Percentiles rank a stretch among this genome's conserved stretches.
Evolutionary conservation across 2,797 vertebrate species (phyloP).

Genomic region (Spinibarbus caldwelli): DNA sequence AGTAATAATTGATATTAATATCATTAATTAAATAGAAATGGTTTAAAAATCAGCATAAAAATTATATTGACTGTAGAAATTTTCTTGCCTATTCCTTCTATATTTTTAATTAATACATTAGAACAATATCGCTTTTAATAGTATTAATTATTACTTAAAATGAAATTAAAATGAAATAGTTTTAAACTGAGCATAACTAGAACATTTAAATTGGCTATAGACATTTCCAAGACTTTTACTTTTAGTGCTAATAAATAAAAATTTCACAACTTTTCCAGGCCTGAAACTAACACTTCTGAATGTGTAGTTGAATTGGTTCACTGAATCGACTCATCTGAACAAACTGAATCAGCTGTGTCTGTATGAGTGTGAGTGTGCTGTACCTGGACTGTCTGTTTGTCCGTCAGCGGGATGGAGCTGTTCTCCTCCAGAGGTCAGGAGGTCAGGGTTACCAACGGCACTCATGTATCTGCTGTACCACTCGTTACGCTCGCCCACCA

Average conservation of each 20-base stretch:
- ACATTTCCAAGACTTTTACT: too few species aligned
- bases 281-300: not conserved
- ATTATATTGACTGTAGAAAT: too few species aligned
- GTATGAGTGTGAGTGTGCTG: not conserved
- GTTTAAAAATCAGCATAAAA: not conserved
- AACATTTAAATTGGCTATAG: too few species aligned
- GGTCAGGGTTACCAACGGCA: constrained; percentile 73
- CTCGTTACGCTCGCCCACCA: constrained; percentile 88
- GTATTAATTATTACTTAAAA: too few species aligned
- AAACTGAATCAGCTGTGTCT: not conserved
- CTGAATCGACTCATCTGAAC: not conserved
- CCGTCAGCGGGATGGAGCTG: constrained; percentile 58
- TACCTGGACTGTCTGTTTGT: constrained; percentile 78
- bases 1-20: too few species aligned
- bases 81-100: too few species aligned
- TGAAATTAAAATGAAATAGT: too few species aligned
- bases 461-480: constrained; percentile 87
- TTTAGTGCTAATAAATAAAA: too few species aligned
- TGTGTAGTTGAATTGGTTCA: not conserved
- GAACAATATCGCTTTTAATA: too few species aligned
- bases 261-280: not conserved
- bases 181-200: too few species aligned
- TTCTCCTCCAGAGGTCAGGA: constrained; percentile 61
- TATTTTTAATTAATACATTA: too few species aligned
- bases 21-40: not conserved